phyloP scores from a whole-genome alignment of 2,888 invertebrate genomes.

The Prosapia bicincta region DNA sequence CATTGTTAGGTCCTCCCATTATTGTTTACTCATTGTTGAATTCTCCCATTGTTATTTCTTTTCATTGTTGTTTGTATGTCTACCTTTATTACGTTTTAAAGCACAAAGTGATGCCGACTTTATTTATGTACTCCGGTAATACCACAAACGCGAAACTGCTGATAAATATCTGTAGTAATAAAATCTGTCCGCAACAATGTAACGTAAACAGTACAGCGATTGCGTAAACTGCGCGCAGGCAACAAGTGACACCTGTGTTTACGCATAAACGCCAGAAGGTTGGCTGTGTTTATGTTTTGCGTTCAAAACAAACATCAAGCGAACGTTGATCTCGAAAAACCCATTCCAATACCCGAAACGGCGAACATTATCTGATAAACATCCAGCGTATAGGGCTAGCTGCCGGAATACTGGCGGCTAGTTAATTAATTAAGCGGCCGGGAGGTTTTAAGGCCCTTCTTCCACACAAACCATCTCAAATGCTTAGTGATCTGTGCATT shows the following conservation, averaged over 20 bases:
- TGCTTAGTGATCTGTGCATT: no score
- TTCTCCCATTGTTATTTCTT: no score
- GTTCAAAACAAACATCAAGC: not conserved
- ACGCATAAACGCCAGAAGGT: not conserved
- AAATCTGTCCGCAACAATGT: not conserved
- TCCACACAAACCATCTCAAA: no score
- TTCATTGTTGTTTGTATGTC: no score
- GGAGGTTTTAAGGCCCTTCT: no score
- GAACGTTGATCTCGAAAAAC: not conserved
- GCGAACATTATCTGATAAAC: not conserved
- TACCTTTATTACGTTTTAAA: not conserved
- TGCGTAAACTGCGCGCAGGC: not conserved
- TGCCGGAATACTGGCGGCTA: no score
- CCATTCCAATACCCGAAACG: no score
- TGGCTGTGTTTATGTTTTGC: not conserved
- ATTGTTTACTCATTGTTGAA: no score
- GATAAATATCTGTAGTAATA: not conserved
- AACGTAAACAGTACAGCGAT: not conserved
- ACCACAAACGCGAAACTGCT: not conserved
- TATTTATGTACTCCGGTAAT: not conserved
- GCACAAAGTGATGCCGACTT: not conserved
- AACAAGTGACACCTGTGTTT: slow-evolving; percentile 1
- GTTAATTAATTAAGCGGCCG: no score
- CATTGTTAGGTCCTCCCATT: no score
- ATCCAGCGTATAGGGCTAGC: not conserved